Percentiles rank a stretch among this genome's conserved stretches.
Evolutionary conservation across 2,888 invertebrate species (phyloP).

Genomic region (Aphidoletes aphidimyza): DNA sequence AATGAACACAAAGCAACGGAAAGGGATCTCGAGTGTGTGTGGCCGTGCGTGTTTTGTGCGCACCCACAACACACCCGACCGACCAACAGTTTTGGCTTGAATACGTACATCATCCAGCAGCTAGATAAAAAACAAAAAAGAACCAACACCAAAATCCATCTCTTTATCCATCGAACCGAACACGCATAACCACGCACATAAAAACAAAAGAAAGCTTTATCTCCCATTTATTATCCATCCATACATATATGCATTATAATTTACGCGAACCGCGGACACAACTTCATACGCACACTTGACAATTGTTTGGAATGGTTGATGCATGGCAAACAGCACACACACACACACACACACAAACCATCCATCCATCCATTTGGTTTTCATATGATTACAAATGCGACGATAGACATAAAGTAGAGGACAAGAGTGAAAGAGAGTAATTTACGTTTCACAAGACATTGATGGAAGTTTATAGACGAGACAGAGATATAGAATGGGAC

Average conservation of each 20-base stretch:
- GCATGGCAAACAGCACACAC: no score
- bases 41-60: no score
- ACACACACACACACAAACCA: no score
- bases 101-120: no score
- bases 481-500: not conserved
- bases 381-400: not conserved
- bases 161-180: not conserved
- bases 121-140: not conserved
- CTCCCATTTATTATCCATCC: conserved; percentile 29
- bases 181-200: conserved; percentile 21
- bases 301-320: not conserved
- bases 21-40: not conserved
- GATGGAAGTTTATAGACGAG: conserved; percentile 9
- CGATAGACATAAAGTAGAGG: not conserved
- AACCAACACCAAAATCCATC: not conserved
- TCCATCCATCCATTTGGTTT: not conserved
- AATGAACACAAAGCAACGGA: not conserved
- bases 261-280: conserved; percentile 38
- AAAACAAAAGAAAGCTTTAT: not conserved
- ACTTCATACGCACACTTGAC: not conserved
- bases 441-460: conserved; percentile 27
- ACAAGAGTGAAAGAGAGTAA: not conserved
- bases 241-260: conserved; percentile 22
- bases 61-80: no score
- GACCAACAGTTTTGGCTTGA: no score